A percentile compares a stretch with the other conserved stretches of the same genome.
Conservation (phyloP, 2,113 vertebrate species). For the Ptilorrhoa leucosticta region DNA sequence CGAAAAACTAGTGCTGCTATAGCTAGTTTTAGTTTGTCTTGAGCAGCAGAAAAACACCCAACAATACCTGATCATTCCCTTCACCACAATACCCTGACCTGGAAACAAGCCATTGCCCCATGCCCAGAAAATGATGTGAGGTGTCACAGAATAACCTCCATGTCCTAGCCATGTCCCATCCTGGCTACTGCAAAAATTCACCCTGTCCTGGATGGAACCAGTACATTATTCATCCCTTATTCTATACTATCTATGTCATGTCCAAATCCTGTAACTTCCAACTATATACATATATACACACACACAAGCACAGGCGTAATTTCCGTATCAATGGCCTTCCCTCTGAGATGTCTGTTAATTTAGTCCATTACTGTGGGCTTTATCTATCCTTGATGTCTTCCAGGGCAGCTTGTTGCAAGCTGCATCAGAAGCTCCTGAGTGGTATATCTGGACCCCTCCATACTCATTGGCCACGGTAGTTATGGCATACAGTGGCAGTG, state of each 20-base stretch:
- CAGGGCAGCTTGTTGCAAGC: background rate
- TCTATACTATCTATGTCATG: background rate
- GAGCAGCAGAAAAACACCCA: background rate
- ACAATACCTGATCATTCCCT: background rate
- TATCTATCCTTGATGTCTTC: background rate
- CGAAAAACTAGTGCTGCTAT: background rate
- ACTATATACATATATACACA: background rate
- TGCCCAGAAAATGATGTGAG: background rate
- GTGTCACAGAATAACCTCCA: background rate
- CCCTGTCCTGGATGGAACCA: background rate
- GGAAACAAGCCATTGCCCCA: background rate
- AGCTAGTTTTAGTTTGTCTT: background rate
- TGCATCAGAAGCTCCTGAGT: background rate
- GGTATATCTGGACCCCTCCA: background rate
- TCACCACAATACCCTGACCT: background rate
- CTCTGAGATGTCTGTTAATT: background rate
- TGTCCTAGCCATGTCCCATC: background rate
- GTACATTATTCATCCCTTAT: background rate
- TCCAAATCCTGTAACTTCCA: background rate
- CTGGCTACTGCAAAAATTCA: background rate
- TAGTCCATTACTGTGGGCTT: background rate
- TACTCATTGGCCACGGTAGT: fast-evolving
- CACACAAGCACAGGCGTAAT: background rate
- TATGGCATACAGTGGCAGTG: background rate
- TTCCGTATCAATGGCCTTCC: background rate